Base-by-base conservation (phyloP, 2,797 vertebrate species). In the Tokudaia tokunoshimensis region DNA sequence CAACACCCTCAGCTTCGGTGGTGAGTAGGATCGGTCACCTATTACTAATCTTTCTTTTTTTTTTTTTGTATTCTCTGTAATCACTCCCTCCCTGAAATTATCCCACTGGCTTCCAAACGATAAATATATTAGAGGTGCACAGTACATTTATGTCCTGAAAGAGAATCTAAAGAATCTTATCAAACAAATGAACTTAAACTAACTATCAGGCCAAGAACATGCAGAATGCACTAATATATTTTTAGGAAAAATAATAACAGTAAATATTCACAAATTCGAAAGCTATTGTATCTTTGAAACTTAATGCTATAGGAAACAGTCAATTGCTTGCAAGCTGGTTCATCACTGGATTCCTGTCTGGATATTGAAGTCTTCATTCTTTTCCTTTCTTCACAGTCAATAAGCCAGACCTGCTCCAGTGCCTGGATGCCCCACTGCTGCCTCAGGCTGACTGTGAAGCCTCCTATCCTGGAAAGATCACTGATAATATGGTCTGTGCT, bases 401-500 rank as follows among this genome's bases (percentile, higher is more conserved):
- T 31, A 97, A 96, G n/a, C 97, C 98, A 0, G 98, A 99, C 14
- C 90, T 95, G 63, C 98, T 99, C 96, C 99, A 96, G 97, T 99
- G 99, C 95, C 97, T 99, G 97, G 47, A 99, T 0, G 98, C 98
- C n/a, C 99, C 99, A 5, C 97, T 99, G 97, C 98, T 99, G 97
- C 98, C 98, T 52, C 97, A 99, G 94, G 97, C 31, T 34, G 94
- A 96, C 84, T 99, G 99, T 86, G 97, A 1, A 75, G 96, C 55
- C 0, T 22, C 99, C 41, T 99, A 99, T 96, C 99, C 99, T 1
- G 99, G 99, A n/a, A 0, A 99, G 96, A 99, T 99, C 98, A 98
- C 98, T 72, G 85, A 94, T 52, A 99, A 98, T 98, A 99, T 99
- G 99, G 97, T 99, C 98, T 99, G 99, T 2, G 98, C 98, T 26